Evolutionary conservation across 1,140 invertebrate genomes (phyloP).

Genomic region (Trichonephila clavipes): DNA sequence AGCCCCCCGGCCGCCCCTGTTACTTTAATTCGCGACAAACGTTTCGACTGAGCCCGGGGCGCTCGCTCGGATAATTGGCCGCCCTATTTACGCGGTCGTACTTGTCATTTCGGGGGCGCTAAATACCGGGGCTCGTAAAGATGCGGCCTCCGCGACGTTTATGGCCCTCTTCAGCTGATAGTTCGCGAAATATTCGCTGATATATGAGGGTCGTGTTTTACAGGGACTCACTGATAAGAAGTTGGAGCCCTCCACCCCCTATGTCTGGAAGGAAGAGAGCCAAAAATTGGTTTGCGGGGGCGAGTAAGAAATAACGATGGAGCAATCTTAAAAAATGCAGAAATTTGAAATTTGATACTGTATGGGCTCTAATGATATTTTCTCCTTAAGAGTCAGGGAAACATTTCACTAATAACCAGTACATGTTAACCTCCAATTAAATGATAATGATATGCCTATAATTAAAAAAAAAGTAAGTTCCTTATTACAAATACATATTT

Average conservation of each 20-base stretch:
- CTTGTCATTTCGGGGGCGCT: conserved; percentile 74
- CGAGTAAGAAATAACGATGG: background rate
- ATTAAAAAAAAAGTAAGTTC: too few species aligned
- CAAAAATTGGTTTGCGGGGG: conserved; percentile 26
- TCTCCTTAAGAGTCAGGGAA: too few species aligned
- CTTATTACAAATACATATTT: too few species aligned
- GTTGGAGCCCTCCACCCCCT: background rate
- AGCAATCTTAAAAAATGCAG: background rate
- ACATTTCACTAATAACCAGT: too few species aligned
- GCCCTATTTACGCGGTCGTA: conserved; percentile 75
- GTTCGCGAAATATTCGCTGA: conserved; percentile 67
- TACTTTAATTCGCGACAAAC: conserved; percentile 71
- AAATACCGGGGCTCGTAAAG: conserved; percentile 74
- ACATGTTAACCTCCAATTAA: too few species aligned
- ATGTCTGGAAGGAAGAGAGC: background rate
- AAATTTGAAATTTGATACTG: background rate
- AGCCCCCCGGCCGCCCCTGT: conserved; percentile 9
- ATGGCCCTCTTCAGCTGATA: conserved; percentile 68
- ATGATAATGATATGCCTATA: too few species aligned
- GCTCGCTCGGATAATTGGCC: conserved; percentile 73
- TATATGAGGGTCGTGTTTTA: conserved; percentile 70
- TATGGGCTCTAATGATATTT: too few species aligned
- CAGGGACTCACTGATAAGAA: conserved; percentile 63
- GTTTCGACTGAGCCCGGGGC: conserved; percentile 32
- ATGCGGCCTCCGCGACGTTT: conserved; percentile 66